Conservation (phyloP, 23 tunicate species). For the Halocynthia roretzi region DNA sequence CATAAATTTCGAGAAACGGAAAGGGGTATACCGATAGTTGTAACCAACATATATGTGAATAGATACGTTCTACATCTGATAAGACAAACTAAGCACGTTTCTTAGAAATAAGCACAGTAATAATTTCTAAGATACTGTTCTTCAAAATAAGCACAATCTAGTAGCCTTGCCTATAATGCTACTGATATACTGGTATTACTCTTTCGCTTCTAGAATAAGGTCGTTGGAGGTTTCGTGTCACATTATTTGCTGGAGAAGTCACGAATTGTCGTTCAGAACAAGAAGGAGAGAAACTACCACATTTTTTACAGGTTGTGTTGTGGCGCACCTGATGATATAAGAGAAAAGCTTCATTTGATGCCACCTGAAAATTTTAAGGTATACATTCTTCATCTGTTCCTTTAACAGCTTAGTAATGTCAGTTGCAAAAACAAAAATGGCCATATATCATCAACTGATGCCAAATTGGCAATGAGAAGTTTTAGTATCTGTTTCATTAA, state of each 20-base stretch:
- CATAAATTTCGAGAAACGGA: too few relatives aligned
- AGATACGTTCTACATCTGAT: too few relatives aligned
- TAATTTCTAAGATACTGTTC: too few relatives aligned
- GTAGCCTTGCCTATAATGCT: too few relatives aligned
- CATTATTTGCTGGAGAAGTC: conserved; percentile 90
- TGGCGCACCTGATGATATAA: conserved; percentile 74
- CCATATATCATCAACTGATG: not conserved
- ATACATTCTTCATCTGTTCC: not conserved
- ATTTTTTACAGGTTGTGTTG: conserved; percentile 89
- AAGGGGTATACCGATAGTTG: too few relatives aligned
- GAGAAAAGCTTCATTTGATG: conserved; percentile 44
- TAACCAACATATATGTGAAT: too few relatives aligned
- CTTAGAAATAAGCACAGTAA: too few relatives aligned
- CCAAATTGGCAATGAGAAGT: not conserved
- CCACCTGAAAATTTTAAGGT: conserved; percentile 77
- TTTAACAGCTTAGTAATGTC: too few relatives aligned
- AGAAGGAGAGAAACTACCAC: conserved; percentile 85
- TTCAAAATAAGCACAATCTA: too few relatives aligned
- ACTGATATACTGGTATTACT: not conserved
- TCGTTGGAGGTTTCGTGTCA: conserved; percentile 88
- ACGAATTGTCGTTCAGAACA: conserved; percentile 68
- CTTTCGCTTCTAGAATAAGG: conserved; percentile 51
- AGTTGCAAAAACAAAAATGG: too few relatives aligned
- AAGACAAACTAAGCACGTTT: too few relatives aligned
- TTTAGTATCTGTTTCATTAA: not conserved